A percentile compares a stretch with the other conserved stretches of the same genome.
Conservation (phyloP, 2,113 vertebrate genomes). For the Pedionomus torquatus region DNA sequence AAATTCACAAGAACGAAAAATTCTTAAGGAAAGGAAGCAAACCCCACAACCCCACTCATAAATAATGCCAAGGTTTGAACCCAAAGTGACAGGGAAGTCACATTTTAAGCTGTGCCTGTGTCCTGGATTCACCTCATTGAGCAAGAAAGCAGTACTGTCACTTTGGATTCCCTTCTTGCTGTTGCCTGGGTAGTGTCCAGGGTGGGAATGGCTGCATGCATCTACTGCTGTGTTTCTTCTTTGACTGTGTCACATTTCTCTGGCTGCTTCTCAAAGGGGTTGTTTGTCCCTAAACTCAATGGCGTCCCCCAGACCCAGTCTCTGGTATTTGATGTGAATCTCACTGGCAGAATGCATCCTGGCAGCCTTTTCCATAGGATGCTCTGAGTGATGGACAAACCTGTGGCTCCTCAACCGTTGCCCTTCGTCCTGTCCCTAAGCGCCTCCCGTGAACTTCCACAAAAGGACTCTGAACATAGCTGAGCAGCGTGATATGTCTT, state of each 20-base stretch:
- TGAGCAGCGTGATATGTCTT: slow-evolving; percentile 31
- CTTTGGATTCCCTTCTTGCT: background rate
- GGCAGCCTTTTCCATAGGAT: background rate
- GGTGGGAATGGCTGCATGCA: background rate
- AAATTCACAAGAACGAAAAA: background rate
- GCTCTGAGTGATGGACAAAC: background rate
- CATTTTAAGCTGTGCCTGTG: slow-evolving; percentile 17
- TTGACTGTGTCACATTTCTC: background rate
- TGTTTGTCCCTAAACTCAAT: background rate
- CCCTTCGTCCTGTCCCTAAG: slow-evolving; percentile 41
- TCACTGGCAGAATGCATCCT: background rate
- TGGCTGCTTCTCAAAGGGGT: background rate
- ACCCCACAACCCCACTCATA: background rate
- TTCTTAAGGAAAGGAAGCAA: background rate
- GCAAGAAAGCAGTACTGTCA: background rate
- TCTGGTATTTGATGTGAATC: background rate
- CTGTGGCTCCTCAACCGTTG: background rate
- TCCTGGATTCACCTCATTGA: slow-evolving; percentile 18
- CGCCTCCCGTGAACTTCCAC: slow-evolving; percentile 17
- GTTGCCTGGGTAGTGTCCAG: background rate
- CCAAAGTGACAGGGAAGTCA: background rate
- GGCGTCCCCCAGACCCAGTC: background rate
- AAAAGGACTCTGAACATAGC: background rate
- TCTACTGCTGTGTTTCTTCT: background rate
- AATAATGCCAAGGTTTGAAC: background rate